Percentiles rank a stretch among this genome's conserved stretches.
Evolutionary conservation across 2,113 vertebrate species (phyloP).

Genomic region (Romanogobio albipinnatus): DNA sequence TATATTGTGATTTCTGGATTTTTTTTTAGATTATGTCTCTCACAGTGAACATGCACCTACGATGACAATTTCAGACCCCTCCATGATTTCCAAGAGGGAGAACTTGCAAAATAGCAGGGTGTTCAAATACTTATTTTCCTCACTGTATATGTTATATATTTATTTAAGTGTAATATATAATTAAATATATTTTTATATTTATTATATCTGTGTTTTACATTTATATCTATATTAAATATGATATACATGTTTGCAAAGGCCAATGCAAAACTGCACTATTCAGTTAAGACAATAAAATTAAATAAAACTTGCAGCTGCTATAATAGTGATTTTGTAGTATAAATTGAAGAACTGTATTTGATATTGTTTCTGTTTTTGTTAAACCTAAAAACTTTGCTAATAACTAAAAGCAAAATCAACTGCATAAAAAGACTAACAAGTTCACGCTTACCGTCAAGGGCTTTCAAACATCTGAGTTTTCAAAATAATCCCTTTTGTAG

Average conservation of each 20-base stretch:
- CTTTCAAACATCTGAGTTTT: slow-evolving; percentile 13
- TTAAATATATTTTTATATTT: neutral
- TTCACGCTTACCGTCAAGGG: neutral
- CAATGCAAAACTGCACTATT: neutral
- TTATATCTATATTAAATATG: neutral
- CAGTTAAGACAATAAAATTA: neutral
- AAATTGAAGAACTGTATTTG: neutral
- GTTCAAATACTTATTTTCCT: no score
- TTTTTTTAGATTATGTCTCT: no score
- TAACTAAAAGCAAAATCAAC: neutral
- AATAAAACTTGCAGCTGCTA: neutral
- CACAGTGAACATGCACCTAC: no score
- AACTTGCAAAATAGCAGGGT: no score
- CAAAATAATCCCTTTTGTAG: slow-evolving; percentile 16
- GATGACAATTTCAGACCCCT: no score
- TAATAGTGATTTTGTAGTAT: neutral
- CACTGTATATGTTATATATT: neutral
- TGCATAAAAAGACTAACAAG: neutral
- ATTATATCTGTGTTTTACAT: neutral
- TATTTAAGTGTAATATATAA: neutral
- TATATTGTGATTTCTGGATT: no score
- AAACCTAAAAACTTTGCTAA: neutral
- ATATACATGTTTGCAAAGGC: neutral
- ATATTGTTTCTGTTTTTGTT: neutral
- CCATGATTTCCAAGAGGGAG: no score